Evolutionary conservation across 2,797 vertebrate species (phyloP).

Genomic region (Chrysolophus pictus): DNA sequence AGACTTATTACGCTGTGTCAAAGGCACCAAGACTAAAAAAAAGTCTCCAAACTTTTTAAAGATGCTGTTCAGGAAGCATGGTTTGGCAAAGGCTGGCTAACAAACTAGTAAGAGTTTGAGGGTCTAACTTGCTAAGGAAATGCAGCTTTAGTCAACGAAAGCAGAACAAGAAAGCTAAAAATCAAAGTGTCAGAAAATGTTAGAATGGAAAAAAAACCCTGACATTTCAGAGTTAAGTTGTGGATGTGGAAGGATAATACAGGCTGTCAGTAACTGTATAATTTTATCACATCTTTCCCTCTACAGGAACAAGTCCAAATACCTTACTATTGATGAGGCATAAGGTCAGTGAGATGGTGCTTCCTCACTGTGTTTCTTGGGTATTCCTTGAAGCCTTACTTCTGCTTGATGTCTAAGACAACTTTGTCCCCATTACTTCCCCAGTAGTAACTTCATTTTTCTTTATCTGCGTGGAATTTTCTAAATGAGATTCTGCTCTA

Average conservation of each 20-base stretch:
- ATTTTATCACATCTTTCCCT: constrained; percentile 20
- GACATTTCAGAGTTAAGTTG: background rate
- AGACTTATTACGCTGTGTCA: background rate
- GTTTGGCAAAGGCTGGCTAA: background rate
- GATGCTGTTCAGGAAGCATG: background rate
- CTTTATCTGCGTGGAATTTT: background rate
- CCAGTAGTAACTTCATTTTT: background rate
- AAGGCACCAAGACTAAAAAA: background rate
- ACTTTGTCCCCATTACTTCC: background rate
- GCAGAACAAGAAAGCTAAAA: background rate
- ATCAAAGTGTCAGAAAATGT: background rate
- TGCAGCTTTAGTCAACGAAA: background rate
- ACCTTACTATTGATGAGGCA: background rate
- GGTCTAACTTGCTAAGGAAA: background rate
- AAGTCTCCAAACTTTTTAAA: background rate
- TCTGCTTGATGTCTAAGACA: background rate
- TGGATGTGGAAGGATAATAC: background rate
- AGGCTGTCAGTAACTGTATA: background rate
- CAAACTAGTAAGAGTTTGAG: background rate
- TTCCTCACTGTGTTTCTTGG: background rate
- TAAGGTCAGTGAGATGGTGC: background rate
- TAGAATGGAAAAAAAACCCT: background rate
- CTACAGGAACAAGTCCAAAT: background rate
- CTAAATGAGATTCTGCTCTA: background rate
- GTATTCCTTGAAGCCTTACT: background rate